phyloP scores from a whole-genome alignment of 2,888 invertebrate species.

The Boloria selene region DNA sequence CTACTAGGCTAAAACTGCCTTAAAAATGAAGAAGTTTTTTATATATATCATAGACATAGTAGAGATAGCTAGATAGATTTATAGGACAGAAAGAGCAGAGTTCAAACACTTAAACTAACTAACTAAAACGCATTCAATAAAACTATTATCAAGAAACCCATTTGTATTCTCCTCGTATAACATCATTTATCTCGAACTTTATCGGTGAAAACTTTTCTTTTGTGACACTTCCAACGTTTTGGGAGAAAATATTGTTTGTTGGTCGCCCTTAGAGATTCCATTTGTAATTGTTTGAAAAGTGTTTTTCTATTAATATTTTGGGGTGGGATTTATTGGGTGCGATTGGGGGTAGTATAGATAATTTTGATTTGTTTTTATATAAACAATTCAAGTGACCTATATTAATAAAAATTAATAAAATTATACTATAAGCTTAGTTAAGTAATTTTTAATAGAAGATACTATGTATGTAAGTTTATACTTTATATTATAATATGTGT shows the following conservation, averaged over 20 bases:
- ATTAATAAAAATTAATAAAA: too few species aligned
- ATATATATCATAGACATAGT: too few species aligned
- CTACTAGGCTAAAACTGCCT: too few species aligned
- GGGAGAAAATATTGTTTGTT: conserved; percentile 26
- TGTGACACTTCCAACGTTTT: conserved; percentile 25
- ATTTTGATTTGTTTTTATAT: too few species aligned
- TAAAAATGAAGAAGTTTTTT: too few species aligned
- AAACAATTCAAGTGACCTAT: too few species aligned
- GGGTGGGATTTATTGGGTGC: not conserved
- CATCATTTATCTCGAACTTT: conserved; percentile 28
- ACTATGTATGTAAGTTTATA: too few species aligned
- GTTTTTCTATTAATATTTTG: not conserved
- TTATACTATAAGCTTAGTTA: too few species aligned
- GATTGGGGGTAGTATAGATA: not conserved
- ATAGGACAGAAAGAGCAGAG: too few species aligned
- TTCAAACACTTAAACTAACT: not conserved
- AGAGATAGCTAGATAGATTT: too few species aligned
- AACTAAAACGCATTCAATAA: not conserved
- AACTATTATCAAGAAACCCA: conserved; percentile 16
- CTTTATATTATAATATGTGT: too few species aligned
- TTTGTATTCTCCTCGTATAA: conserved; percentile 24
- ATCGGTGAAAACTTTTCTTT: conserved; percentile 27
- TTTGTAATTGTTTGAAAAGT: conserved; percentile 20
- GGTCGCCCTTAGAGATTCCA: conserved; percentile 20
- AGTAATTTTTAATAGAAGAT: too few species aligned